These are phyloP conservation scores for Oscheius sp. DNA, from an alignment of 1,140 invertebrate species.

Conservation along the genomic window DNA sequence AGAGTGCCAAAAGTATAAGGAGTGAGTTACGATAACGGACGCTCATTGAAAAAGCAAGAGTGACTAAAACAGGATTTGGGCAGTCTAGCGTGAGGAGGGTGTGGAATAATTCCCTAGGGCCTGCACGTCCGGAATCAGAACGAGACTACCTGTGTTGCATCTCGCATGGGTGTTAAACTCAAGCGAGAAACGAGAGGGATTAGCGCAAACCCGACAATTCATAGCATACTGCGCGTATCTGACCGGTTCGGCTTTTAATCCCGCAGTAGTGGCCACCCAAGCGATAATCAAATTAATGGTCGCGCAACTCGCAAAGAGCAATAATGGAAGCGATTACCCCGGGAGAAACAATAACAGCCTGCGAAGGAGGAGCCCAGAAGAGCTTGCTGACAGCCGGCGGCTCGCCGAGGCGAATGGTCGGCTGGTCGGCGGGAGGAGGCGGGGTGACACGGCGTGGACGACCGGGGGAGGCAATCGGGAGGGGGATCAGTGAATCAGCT, in stretches of 20 bases:
- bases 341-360: neutral
- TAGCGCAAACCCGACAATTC: too few species aligned
- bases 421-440: neutral
- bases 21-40: too few species aligned
- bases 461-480: neutral
- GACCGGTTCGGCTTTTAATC: constrained; percentile 6
- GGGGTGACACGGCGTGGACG: neutral
- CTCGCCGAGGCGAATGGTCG: neutral
- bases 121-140: too few species aligned
- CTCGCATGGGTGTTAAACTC: too few species aligned
- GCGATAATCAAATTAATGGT: constrained; percentile 14
- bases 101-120: too few species aligned
- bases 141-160: too few species aligned
- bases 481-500: neutral
- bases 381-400: neutral
- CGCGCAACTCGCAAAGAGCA: constrained; percentile 2
- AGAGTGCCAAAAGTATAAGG: too few species aligned
- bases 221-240: neutral
- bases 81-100: too few species aligned
- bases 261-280: constrained; percentile 3
- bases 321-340: constrained; percentile 3
- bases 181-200: too few species aligned
- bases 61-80: too few species aligned
- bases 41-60: too few species aligned
- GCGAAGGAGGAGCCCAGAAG: too few species aligned